Percentiles rank a stretch among this genome's conserved stretches.
Evolutionary conservation across 2,113 vertebrate genomes (phyloP).

Genomic region (Passer domesticus): DNA sequence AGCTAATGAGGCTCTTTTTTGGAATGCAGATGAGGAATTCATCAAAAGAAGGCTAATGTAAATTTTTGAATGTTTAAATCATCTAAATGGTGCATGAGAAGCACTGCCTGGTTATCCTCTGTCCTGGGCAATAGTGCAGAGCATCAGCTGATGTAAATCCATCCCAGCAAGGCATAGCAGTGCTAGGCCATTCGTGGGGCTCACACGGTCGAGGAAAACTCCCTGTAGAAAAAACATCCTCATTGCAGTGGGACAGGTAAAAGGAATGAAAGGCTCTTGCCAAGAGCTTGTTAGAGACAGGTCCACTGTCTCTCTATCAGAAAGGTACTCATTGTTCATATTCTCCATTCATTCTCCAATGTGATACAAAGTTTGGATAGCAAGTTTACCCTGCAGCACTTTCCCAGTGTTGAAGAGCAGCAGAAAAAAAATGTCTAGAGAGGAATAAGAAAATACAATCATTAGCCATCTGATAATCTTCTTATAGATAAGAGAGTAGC

Average conservation of each 20-base stretch:
- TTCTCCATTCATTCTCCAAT: background rate
- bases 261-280: background rate
- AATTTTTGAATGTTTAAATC: constrained; percentile 17
- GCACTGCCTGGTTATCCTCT: background rate
- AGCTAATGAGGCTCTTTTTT: constrained; percentile 25
- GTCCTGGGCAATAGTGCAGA: background rate
- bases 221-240: background rate
- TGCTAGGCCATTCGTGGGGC: too few relatives aligned
- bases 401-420: background rate
- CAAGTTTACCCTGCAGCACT: background rate
- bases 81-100: background rate
- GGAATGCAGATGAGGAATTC: background rate
- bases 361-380: background rate
- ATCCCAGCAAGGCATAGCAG: background rate
- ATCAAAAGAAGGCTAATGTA: background rate
- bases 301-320: background rate
- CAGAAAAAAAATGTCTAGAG: background rate
- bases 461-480: background rate
- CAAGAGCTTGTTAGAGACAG: background rate
- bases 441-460: background rate
- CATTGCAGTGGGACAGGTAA: background rate
- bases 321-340: background rate
- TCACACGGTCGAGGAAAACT: background rate
- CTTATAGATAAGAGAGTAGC: background rate
- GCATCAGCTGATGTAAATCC: background rate